These are phyloP conservation scores for Rafetus swinhoei DNA, from an alignment of 2,113 vertebrate genomes.

Conservation along the genomic window DNA sequence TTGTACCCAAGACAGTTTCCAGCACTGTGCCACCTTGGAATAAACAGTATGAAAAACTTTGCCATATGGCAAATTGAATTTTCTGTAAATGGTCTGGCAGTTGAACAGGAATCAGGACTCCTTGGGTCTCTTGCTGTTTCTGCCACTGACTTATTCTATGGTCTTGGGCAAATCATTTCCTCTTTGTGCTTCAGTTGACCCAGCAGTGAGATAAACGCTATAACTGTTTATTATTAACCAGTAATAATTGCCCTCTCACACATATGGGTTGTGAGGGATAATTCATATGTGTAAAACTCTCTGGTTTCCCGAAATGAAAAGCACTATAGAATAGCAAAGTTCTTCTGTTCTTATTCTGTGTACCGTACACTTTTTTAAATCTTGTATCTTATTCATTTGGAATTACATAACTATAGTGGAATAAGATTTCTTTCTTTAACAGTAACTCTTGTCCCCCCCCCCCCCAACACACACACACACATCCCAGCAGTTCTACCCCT, in stretches of 20 bases:
- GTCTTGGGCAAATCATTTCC: neutral
- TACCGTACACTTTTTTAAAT: neutral
- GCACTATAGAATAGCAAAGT: neutral
- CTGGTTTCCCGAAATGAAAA: neutral
- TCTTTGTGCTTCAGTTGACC: accelerated
- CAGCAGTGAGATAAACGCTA: neutral
- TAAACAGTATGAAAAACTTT: neutral
- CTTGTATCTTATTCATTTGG: neutral
- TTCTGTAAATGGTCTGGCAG: neutral
- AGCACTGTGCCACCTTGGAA: neutral
- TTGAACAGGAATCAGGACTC: neutral
- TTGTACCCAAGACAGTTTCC: neutral
- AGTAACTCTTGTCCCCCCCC: neutral
- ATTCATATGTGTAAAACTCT: neutral
- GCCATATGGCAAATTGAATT: neutral
- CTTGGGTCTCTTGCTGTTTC: neutral
- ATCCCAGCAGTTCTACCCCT: neutral
- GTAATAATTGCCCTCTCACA: neutral
- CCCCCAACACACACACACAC: too few relatives aligned
- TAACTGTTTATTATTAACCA: neutral
- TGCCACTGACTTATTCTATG: neutral
- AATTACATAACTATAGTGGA: neutral
- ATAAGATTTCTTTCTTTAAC: neutral
- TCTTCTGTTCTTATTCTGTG: neutral
- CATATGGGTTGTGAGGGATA: neutral